Evolutionary conservation across 1,140 invertebrate genomes (phyloP).

Genomic region (Trinorchestia longiramus): DNA sequence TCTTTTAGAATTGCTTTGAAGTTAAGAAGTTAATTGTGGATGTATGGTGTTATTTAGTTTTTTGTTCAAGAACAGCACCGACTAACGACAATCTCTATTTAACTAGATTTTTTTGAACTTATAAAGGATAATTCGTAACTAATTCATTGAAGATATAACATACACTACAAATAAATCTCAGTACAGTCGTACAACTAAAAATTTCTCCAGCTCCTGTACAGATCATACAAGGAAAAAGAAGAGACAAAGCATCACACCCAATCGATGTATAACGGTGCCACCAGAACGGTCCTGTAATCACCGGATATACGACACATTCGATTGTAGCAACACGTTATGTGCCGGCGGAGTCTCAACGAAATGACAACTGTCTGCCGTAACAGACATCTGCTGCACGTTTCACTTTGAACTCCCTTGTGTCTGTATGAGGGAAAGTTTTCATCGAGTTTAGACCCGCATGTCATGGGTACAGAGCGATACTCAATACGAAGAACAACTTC

Average conservation of each 20-base stretch:
- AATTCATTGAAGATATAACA: not conserved
- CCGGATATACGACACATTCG: not conserved
- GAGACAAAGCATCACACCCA: not conserved
- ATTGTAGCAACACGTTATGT: not conserved
- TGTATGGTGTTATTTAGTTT: not conserved
- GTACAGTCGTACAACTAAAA: not conserved
- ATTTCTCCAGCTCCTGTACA: not conserved
- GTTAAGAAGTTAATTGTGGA: not conserved
- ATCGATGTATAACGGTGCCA: not conserved
- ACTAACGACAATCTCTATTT: not conserved
- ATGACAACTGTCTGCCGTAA: no score
- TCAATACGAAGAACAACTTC: not conserved
- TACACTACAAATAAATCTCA: not conserved
- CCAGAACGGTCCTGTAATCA: not conserved
- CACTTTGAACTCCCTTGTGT: not conserved
- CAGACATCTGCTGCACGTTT: not conserved
- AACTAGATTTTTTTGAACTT: not conserved
- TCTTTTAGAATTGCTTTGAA: not conserved
- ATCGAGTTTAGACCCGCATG: not conserved
- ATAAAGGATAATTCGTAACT: not conserved
- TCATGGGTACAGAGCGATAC: not conserved
- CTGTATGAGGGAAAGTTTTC: not conserved
- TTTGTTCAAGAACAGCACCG: not conserved
- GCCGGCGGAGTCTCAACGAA: not conserved
- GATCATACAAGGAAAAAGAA: not conserved